Percentiles rank a stretch among this genome's conserved stretches.
These are phyloP conservation scores for Trematocara marginatum DNA, from an alignment of 2,113 vertebrate species.

Conservation along the genomic window DNA sequence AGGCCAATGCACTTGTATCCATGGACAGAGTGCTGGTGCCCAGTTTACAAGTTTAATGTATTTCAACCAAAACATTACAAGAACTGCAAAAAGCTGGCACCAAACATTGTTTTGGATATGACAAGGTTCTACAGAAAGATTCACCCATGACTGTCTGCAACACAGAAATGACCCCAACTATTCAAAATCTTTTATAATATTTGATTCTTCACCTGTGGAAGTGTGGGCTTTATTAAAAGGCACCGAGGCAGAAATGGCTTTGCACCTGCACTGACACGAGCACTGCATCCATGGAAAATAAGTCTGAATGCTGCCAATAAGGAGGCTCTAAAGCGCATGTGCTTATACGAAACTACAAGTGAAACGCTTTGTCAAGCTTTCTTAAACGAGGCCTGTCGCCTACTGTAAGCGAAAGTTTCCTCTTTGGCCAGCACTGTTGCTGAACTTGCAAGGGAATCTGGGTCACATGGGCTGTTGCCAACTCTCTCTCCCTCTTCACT, in stretches of 20 bases:
- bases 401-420: conserved; percentile 19
- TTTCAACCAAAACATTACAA: not conserved
- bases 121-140: not conserved
- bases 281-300: not conserved
- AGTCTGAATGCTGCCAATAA: not conserved
- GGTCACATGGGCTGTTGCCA: conserved; percentile 44
- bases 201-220: not conserved
- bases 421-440: not conserved
- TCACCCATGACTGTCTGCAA: not conserved
- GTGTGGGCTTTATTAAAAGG: not conserved
- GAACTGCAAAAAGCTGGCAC: not conserved
- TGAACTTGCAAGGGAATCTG: conserved; percentile 32
- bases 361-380: not conserved
- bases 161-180: not conserved
- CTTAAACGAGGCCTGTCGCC: not conserved
- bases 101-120: not conserved
- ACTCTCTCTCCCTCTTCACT: not conserved
- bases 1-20: not conserved
- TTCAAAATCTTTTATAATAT: fast-evolving
- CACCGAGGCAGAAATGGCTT: not conserved
- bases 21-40: not conserved
- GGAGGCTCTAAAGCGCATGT: not conserved
- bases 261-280: not conserved
- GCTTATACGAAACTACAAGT: not conserved
- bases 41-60: not conserved